These are phyloP conservation scores for Halocaridina rubra DNA, from an alignment of 2,888 invertebrate species.

Conservation along the genomic window DNA sequence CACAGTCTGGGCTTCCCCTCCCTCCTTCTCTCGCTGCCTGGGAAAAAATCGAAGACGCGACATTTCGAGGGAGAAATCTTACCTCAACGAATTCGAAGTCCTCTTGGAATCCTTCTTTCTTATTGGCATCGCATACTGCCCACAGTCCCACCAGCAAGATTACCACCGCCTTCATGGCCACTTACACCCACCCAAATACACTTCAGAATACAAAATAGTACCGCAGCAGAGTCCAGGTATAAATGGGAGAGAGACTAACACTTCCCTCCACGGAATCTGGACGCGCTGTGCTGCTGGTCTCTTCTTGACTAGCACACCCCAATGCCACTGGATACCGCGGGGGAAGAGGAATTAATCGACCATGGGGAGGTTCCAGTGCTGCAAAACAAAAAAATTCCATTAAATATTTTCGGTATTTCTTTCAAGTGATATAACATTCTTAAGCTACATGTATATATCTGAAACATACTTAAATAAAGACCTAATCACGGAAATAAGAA, in stretches of 20 bases:
- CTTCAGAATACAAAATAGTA: neutral
- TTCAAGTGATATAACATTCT: too few species aligned
- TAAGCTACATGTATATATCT: too few species aligned
- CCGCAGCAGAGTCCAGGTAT: slow-evolving; percentile 22
- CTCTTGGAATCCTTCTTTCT: slow-evolving; percentile 42
- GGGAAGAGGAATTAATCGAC: slow-evolving; percentile 32
- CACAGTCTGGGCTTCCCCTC: slow-evolving; percentile 28
- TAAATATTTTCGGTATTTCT: too few species aligned
- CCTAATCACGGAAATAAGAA: too few species aligned
- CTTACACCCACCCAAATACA: neutral
- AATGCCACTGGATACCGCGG: slow-evolving; percentile 28
- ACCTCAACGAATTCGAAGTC: slow-evolving; percentile 50
- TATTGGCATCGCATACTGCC: slow-evolving; percentile 30
- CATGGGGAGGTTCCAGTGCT: neutral
- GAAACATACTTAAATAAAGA: too few species aligned
- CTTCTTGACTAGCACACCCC: neutral
- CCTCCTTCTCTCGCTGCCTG: neutral
- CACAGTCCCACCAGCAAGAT: slow-evolving; percentile 23
- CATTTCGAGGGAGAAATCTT: slow-evolving; percentile 20
- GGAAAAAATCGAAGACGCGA: slow-evolving; percentile 48
- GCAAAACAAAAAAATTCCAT: too few species aligned
- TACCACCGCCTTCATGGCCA: slow-evolving; percentile 42
- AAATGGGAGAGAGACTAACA: neutral
- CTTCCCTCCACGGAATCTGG: slow-evolving; percentile 7
- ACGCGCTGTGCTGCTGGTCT: slow-evolving; percentile 7